Evolutionary conservation across 2,797 vertebrate genomes (phyloP).

Genomic region (Tokudaia muenninki): DNA sequence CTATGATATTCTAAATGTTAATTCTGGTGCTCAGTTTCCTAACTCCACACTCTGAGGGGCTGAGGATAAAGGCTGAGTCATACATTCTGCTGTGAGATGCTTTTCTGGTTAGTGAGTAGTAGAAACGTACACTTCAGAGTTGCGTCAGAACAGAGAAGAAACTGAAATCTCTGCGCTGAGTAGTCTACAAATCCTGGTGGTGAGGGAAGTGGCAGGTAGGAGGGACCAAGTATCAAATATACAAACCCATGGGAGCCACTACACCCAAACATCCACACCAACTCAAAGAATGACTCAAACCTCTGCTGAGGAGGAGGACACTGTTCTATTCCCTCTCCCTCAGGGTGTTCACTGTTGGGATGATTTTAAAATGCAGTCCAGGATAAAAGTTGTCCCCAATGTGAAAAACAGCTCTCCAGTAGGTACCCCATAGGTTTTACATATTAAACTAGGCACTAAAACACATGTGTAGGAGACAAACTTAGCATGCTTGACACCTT

Average conservation of each 20-base stretch:
- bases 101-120: conserved; percentile 56
- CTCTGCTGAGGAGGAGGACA: background rate
- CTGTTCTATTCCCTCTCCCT: background rate
- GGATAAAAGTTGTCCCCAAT: background rate
- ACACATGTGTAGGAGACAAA: background rate
- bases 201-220: background rate
- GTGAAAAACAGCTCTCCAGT: background rate
- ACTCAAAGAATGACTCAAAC: background rate
- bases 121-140: conserved; percentile 24
- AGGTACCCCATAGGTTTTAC: background rate
- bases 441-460: background rate
- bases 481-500: background rate
- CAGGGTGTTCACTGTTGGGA: background rate
- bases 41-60: conserved; percentile 32
- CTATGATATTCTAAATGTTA: conserved; percentile 54
- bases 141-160: conserved; percentile 22
- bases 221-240: background rate
- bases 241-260: background rate
- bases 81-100: conserved; percentile 56
- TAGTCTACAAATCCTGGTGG: background rate
- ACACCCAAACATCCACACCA: background rate
- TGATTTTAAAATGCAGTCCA: background rate
- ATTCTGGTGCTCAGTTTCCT: conserved; percentile 64
- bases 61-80: conserved; percentile 54
- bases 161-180: background rate